phyloP scores from a whole-genome alignment of 2,888 invertebrate genomes.

The Habrosyne pyritoides region DNA sequence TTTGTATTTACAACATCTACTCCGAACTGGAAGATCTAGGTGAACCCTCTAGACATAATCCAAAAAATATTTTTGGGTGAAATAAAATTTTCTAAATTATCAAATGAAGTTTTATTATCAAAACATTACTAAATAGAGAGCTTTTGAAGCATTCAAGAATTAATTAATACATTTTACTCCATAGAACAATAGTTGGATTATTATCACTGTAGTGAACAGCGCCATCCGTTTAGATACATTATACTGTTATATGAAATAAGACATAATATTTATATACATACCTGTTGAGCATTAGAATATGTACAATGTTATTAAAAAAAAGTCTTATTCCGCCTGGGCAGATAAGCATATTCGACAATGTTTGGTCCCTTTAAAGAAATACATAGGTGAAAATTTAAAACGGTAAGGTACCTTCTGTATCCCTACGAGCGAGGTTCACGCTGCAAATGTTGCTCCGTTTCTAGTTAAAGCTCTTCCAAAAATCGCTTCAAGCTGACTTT shows the following conservation, averaged over 20 bases:
- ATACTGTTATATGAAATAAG: neutral
- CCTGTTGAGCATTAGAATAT: neutral
- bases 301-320: neutral
- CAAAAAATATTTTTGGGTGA: neutral
- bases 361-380: neutral
- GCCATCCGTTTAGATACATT: neutral
- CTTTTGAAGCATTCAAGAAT: neutral
- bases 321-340: neutral
- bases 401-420: neutral
- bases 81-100: neutral
- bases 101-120: neutral
- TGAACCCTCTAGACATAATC: neutral
- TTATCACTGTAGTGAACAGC: too few species aligned
- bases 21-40: too few species aligned
- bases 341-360: neutral
- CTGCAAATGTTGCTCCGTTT: too few species aligned
- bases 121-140: neutral
- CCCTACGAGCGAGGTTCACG: neutral
- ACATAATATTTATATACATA: neutral
- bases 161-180: neutral
- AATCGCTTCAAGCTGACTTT: too few species aligned
- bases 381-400: neutral
- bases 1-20: too few species aligned
- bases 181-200: neutral
- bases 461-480: too few species aligned